phyloP scores from a whole-genome alignment of 1,140 invertebrate species.

The Drosophila tani region DNA sequence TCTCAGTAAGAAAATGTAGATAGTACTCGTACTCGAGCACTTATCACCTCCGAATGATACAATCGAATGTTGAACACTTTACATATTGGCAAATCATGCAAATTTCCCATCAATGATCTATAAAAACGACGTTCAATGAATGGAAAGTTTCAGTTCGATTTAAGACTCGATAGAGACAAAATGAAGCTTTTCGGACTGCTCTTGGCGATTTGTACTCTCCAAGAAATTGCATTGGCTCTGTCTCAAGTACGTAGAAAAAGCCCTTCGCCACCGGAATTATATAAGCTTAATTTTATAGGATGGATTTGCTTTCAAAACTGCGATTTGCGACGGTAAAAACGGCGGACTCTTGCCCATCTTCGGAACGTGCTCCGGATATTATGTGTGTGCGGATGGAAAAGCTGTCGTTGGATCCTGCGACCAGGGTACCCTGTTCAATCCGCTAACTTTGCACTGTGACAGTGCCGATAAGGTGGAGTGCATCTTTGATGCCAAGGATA shows the following conservation, averaged over 20 bases:
- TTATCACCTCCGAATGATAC: slow-evolving; percentile 39
- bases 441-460: slow-evolving; percentile 59
- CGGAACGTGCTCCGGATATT: slow-evolving; percentile 70
- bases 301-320: slow-evolving; percentile 49
- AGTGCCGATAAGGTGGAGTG: slow-evolving; percentile 56
- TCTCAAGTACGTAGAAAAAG: slow-evolving; percentile 36
- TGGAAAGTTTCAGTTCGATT: slow-evolving; percentile 40
- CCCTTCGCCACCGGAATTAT: not conserved
- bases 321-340: slow-evolving; percentile 66
- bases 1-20: slow-evolving; percentile 43
- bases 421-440: slow-evolving; percentile 57
- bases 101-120: slow-evolving; percentile 39
- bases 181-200: slow-evolving; percentile 47
- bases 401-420: slow-evolving; percentile 70
- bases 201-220: slow-evolving; percentile 34
- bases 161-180: slow-evolving; percentile 24
- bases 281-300: slow-evolving; percentile 25
- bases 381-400: slow-evolving; percentile 67
- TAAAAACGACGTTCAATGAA: slow-evolving; percentile 35
- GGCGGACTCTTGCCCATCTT: slow-evolving; percentile 69
- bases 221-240: slow-evolving; percentile 28
- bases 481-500: slow-evolving; percentile 27
- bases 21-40: slow-evolving; percentile 20
- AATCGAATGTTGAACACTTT: slow-evolving; percentile 52
- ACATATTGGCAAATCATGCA: slow-evolving; percentile 59